Conservation (phyloP, 1,140 invertebrate species). For the Bilobella aurantiaca region DNA sequence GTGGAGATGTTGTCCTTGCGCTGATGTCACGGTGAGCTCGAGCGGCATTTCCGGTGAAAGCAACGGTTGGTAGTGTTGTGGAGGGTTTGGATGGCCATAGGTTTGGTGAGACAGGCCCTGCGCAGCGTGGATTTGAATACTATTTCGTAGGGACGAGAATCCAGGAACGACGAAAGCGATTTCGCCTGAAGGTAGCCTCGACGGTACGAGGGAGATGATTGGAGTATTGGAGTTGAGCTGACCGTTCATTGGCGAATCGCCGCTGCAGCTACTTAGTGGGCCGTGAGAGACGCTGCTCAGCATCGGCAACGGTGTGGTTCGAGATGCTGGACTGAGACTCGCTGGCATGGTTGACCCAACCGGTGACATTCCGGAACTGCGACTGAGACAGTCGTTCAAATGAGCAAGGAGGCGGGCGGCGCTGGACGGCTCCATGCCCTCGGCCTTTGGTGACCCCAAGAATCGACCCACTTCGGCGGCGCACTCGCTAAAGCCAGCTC, state of each 20-base stretch:
- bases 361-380: too few relatives aligned
- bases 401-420: neutral
- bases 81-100: too few relatives aligned
- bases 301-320: neutral
- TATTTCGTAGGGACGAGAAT: slow-evolving; percentile 10
- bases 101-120: slow-evolving; percentile 21
- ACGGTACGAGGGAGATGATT: slow-evolving; percentile 45
- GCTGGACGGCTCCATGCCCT: neutral
- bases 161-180: slow-evolving; percentile 50
- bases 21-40: slow-evolving; percentile 24
- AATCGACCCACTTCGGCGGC: slow-evolving; percentile 41
- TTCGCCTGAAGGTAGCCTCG: slow-evolving; percentile 50
- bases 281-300: neutral
- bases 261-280: neutral
- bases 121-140: slow-evolving; percentile 16
- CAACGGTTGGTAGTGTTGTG: slow-evolving; percentile 20
- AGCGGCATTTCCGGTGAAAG: slow-evolving; percentile 27
- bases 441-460: neutral
- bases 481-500: slow-evolving; percentile 68
- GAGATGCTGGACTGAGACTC: slow-evolving; percentile 9
- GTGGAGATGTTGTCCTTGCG: neutral
- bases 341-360: too few relatives aligned
- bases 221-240: slow-evolving; percentile 11
- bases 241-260: neutral
- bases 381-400: slow-evolving; percentile 1